These are phyloP conservation scores for Archocentrus centrarchus DNA, from an alignment of 2,113 vertebrate species.

Conservation along the genomic window DNA sequence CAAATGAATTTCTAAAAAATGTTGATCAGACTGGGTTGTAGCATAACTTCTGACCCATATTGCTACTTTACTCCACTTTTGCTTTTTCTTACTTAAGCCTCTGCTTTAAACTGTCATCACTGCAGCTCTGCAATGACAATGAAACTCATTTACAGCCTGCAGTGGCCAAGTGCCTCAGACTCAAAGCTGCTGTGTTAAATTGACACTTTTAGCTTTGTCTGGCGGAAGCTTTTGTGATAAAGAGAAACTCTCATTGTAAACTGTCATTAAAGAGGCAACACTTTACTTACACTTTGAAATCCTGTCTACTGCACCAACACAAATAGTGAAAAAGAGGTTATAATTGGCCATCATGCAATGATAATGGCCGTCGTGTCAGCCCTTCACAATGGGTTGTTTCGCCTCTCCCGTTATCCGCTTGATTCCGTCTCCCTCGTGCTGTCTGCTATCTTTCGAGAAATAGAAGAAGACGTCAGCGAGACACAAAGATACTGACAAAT, in stretches of 20 bases:
- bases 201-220: constrained; percentile 56
- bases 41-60: neutral
- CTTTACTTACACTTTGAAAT: constrained; percentile 50
- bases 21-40: neutral
- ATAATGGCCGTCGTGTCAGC: constrained; percentile 59
- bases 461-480: constrained; percentile 10
- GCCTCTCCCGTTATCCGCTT: constrained; percentile 9
- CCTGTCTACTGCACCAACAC: constrained; percentile 38
- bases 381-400: constrained; percentile 14
- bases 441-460: constrained; percentile 8
- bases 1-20: neutral
- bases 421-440: constrained; percentile 9
- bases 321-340: constrained; percentile 49
- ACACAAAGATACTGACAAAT: constrained; percentile 5
- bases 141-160: constrained; percentile 31
- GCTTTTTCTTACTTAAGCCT: constrained; percentile 1
- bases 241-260: constrained; percentile 55
- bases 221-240: constrained; percentile 49
- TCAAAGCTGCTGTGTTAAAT: constrained; percentile 48
- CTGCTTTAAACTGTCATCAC: constrained; percentile 35
- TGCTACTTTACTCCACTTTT: constrained; percentile 16
- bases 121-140: constrained; percentile 24
- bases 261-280: constrained; percentile 58
- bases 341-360: constrained; percentile 70
- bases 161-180: constrained; percentile 31